Evolutionary conservation across 1,140 invertebrate genomes (phyloP), one percentile per base, ranked within the genome.

Genomic region (Calephelis nemesis): DNA sequence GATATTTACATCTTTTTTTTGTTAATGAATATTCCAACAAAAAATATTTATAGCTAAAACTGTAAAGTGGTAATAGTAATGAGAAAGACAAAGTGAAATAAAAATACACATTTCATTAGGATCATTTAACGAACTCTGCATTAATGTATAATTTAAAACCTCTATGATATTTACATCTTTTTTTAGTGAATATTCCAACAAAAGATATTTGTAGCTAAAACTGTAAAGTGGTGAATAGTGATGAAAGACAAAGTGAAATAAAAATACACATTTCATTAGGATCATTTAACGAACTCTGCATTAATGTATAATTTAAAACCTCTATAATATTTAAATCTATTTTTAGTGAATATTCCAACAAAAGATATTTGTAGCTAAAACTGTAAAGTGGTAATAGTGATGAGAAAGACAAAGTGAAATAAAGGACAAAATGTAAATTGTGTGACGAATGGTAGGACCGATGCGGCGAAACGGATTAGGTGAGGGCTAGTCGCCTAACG

Each of bases 371-470:
- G 48, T 9, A 6, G 42, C 42, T 45, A 45, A 45, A 45, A 39
- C 47, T 48, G 19, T 45, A 45, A 45, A 45, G 42, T 45, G 3
- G 30, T 49, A 48, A 64, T 49, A 49, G 15, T 39, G n/a, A 19
- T 45, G 10, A 11, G 13, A 39, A 60, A 60, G 12, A 63, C 68
- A 74, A 69, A 72, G 65, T 64, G 71, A 67, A 65, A 70, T 68
- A 52, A 52, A 78, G 71, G 74, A 77, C 78, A 77, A 67, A 70
- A 69, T 58, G 74, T 68, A 75, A 80, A 39, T 6, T 12, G 79
- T 83, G 82, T 78, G 79, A 73, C 81, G 73, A 86, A 89, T 85
- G 77, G 74, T 71, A 68, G 76, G 71, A 78, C 73, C 67, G 78
- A 85, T 86, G 83, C 73, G 77, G 76, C 78, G 79, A 74, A 71